These are phyloP conservation scores for Glomeris maerens DNA, from an alignment of 1,140 invertebrate species.

Conservation along the genomic window DNA sequence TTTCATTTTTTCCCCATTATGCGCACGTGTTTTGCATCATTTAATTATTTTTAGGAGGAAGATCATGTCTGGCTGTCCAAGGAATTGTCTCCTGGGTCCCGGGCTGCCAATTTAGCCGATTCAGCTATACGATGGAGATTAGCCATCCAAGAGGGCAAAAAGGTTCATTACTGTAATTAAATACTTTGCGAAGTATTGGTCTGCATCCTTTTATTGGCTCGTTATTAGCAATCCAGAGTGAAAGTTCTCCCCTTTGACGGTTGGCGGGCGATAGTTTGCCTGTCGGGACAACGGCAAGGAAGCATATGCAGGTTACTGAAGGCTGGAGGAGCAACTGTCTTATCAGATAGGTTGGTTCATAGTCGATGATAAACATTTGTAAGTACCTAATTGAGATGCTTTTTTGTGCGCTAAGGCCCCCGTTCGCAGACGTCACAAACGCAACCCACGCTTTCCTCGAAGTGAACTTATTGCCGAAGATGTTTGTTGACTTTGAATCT, in stretches of 20 bases:
- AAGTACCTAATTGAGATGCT: not conserved
- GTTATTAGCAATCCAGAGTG: slow-evolving; percentile 3
- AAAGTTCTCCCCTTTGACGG: slow-evolving; percentile 38
- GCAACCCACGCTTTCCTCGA: slow-evolving; percentile 8
- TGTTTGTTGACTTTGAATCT: not conserved
- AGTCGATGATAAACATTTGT: slow-evolving; percentile 36
- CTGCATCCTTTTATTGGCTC: slow-evolving; percentile 7
- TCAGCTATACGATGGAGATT: slow-evolving; percentile 29
- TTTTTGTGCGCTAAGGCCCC: not conserved
- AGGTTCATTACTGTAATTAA: slow-evolving; percentile 7
- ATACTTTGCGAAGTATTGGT: slow-evolving; percentile 8
- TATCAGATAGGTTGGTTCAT: slow-evolving; percentile 25
- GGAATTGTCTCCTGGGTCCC: slow-evolving; percentile 15
- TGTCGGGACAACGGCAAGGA: slow-evolving; percentile 41
- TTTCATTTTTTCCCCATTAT: slow-evolving; percentile 1
- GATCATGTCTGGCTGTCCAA: slow-evolving; percentile 29
- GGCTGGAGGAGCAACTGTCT: slow-evolving; percentile 47
- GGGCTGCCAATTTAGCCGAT: slow-evolving; percentile 23
- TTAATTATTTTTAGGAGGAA: slow-evolving; percentile 44
- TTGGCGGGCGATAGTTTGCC: slow-evolving; percentile 52
- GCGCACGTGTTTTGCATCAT: slow-evolving; percentile 2
- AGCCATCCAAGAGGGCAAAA: not conserved
- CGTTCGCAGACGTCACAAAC: not conserved
- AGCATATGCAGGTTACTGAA: slow-evolving; percentile 51
- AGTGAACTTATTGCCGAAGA: not conserved